Conservation (phyloP, 2,888 invertebrate species). For the Hedya salicella region DNA sequence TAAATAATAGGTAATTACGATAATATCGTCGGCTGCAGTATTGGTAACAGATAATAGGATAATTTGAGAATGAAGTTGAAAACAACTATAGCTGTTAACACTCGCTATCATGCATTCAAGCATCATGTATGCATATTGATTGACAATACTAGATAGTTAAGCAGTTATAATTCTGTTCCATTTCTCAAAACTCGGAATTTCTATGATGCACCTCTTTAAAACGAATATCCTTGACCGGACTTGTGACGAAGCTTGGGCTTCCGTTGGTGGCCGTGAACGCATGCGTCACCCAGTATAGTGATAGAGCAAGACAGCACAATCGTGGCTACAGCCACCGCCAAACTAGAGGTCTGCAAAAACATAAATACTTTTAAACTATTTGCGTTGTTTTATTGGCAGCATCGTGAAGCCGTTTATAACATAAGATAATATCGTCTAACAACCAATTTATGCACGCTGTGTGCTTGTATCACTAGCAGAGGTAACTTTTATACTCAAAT, state of each 20-base stretch:
- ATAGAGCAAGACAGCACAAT: slow-evolving; percentile 39
- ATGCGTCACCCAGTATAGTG: slow-evolving; percentile 45
- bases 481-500: slow-evolving; percentile 4
- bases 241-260: slow-evolving; percentile 43
- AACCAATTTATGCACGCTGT: slow-evolving; percentile 22
- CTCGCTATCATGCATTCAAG: slow-evolving; percentile 11
- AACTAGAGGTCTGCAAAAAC: slow-evolving; percentile 43
- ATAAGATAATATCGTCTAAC: slow-evolving; percentile 20
- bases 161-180: slow-evolving; percentile 8
- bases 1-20: slow-evolving; percentile 17
- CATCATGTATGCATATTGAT: neutral
- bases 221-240: slow-evolving; percentile 45
- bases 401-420: slow-evolving; percentile 33
- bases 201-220: slow-evolving; percentile 38
- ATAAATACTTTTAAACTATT: slow-evolving; percentile 42
- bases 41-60: slow-evolving; percentile 18
- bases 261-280: slow-evolving; percentile 43
- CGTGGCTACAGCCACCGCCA: slow-evolving; percentile 29
- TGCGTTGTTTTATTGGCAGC: slow-evolving; percentile 40
- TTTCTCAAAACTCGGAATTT: slow-evolving; percentile 25
- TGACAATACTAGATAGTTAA: neutral
- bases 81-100: slow-evolving; percentile 18
- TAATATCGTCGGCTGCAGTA: slow-evolving; percentile 12
- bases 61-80: slow-evolving; percentile 6
- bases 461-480: slow-evolving; percentile 23